phyloP scores from a whole-genome alignment of 2,888 invertebrate genomes.

The Serrognathus titanus region DNA sequence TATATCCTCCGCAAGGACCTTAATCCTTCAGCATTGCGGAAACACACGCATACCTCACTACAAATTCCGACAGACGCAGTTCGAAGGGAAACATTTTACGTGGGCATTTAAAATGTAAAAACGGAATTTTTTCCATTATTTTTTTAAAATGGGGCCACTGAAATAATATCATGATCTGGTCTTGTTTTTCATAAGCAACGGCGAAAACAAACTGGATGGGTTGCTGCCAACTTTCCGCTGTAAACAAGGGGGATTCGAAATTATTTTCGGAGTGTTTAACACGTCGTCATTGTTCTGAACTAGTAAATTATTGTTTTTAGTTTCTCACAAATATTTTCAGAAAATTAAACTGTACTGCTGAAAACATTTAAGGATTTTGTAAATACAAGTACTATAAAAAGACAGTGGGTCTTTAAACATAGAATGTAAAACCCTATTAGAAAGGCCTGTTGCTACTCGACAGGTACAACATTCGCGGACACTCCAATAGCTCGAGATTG shows the following conservation, averaged over 20 bases:
- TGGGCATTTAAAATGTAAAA: not conserved
- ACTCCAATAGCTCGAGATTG: no score
- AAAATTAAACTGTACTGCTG: no score
- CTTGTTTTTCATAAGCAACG: not conserved
- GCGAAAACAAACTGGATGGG: not conserved
- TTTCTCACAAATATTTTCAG: no score
- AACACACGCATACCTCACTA: not conserved
- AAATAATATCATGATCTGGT: not conserved
- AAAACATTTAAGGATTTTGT: no score
- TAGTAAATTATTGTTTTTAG: no score
- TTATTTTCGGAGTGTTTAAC: not conserved
- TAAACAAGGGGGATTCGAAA: not conserved
- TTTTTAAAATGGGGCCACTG: not conserved
- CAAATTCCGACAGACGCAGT: not conserved
- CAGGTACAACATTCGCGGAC: no score
- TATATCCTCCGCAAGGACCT: not conserved
- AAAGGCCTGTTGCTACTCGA: no score
- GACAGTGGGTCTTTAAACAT: no score
- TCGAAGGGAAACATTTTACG: not conserved
- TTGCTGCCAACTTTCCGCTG: not conserved
- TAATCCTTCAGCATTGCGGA: slow-evolving; percentile 1
- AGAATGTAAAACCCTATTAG: no score
- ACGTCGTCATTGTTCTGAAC: no score
- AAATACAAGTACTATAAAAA: no score
- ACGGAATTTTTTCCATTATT: not conserved